Percentiles rank a stretch among this genome's conserved stretches.
These are phyloP conservation scores for Ictalurus punctatus DNA, from an alignment of 2,113 vertebrate species.

Conservation along the genomic window DNA sequence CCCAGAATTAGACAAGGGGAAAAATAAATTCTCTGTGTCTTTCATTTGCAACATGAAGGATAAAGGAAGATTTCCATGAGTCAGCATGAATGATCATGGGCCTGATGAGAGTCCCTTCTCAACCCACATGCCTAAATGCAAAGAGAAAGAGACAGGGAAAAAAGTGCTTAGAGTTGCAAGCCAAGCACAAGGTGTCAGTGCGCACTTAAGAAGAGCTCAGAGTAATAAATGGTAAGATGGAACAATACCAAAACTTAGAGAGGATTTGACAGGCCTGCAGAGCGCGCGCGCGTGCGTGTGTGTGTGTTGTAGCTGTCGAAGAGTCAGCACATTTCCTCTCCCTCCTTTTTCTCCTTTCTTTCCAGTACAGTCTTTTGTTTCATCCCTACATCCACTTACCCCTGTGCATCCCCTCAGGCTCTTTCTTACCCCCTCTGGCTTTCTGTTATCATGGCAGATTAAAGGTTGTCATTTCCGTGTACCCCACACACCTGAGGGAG, in stretches of 20 bases:
- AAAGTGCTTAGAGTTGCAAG: slow-evolving; percentile 65
- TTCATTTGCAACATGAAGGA: slow-evolving; percentile 62
- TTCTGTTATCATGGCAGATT: slow-evolving; percentile 62
- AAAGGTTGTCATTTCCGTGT: slow-evolving; percentile 54
- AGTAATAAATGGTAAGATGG: slow-evolving; percentile 55
- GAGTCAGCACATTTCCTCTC: slow-evolving; percentile 39
- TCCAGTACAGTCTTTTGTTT: slow-evolving; percentile 35
- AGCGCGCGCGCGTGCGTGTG: slow-evolving; percentile 41
- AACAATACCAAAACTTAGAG: slow-evolving; percentile 48
- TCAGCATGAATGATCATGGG: slow-evolving; percentile 64
- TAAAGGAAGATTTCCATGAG: slow-evolving; percentile 63
- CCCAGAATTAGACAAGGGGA: neutral
- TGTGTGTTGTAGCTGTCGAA: slow-evolving; percentile 19
- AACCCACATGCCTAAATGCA: slow-evolving; percentile 65
- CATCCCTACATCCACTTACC: slow-evolving; percentile 31
- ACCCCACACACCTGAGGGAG: slow-evolving; percentile 52
- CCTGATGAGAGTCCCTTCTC: slow-evolving; percentile 63
- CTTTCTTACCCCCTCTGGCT: slow-evolving; percentile 24
- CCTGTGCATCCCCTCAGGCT: slow-evolving; percentile 21
- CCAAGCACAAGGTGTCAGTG: slow-evolving; percentile 69
- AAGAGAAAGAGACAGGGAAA: slow-evolving; percentile 36
- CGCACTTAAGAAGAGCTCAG: slow-evolving; percentile 63
- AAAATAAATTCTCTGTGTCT: slow-evolving; percentile 7
- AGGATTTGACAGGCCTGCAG: slow-evolving; percentile 27
- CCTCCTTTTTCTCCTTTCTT: slow-evolving; percentile 4